Evolutionary conservation across 2,113 vertebrate species (phyloP).

Genomic region (Sorex fumeus): DNA sequence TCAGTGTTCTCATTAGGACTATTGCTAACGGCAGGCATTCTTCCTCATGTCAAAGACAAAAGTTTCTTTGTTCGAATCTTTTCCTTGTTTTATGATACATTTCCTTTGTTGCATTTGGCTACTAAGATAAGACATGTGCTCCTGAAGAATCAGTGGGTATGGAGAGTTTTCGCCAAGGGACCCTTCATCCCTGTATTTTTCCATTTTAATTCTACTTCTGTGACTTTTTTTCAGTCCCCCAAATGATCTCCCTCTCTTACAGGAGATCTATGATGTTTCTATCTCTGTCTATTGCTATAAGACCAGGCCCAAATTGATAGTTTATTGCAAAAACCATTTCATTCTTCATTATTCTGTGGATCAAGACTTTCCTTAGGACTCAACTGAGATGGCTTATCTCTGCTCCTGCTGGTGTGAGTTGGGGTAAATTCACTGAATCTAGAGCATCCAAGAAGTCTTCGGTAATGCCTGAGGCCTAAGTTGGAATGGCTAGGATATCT

Average conservation of each 20-base stretch:
- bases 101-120: not conserved
- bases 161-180: not conserved
- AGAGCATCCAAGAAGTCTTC: not conserved
- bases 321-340: constrained; percentile 1
- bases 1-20: not conserved
- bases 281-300: not conserved
- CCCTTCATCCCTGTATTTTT: not conserved
- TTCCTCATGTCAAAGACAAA: not conserved
- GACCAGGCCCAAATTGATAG: not conserved
- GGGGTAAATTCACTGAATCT: too few species aligned
- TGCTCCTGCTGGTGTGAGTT: not conserved
- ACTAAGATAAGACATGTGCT: not conserved
- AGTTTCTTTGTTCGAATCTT: not conserved
- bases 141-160: not conserved
- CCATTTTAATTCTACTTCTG: not conserved
- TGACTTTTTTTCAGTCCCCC: not conserved
- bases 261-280: not conserved
- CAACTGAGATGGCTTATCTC: not conserved
- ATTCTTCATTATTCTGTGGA: not conserved
- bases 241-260: not conserved
- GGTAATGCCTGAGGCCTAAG: not conserved
- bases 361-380: constrained; percentile 12
- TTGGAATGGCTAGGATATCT: not conserved
- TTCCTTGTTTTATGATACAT: not conserved
- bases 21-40: not conserved